Base-by-base conservation (phyloP, 2,888 invertebrate genomes). In the Drosophila atripex region DNA sequence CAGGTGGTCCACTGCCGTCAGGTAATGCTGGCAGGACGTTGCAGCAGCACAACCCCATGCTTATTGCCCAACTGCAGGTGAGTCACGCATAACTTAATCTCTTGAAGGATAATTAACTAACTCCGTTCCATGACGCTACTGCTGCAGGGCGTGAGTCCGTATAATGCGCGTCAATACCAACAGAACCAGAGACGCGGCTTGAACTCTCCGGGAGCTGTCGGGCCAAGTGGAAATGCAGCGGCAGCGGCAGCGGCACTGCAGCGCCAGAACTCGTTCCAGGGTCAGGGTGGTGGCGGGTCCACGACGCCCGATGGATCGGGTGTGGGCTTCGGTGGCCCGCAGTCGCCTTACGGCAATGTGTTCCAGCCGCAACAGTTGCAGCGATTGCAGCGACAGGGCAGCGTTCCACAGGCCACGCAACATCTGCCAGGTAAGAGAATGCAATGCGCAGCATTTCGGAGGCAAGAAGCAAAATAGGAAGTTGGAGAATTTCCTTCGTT, bases 21-120 rank as follows among this genome's bases (percentile, higher is more conserved):
- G 86, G 83, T 51, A 87, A 73, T 63, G 65, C 86, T 45, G 89
- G 71, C 47, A 82, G 95, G 80, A 94, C 94, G 61, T 93, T 95
- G 66, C 95, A 95, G 87, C 95, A 95, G 91, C 95, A 97, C 91
- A 97, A 97, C 92, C 96, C 97, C 30, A 97, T 97, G 97, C 93
- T 97, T 87, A 96, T 95, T 92, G 95, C 96, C 80, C 96, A 96
- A 92, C 93, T 96, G 86, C 95, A 95, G 89, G 96, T 96, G 92
- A 94, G 94, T 80, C 61, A 32, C 60, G 25, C 43, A 60, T 35
- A 14, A 5, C 12, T 35, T 2, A 50, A n/a, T 1, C 9, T 6
- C 18, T n/a, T 14, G 11, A 38, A 30, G 25, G 21, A 43, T 35
- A 28, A 21, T 0, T 28, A 35, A 60, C 54, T 86, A 78, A 86